phyloP scores from a whole-genome alignment of 2,797 vertebrate genomes.

The Trematomus bernacchii region DNA sequence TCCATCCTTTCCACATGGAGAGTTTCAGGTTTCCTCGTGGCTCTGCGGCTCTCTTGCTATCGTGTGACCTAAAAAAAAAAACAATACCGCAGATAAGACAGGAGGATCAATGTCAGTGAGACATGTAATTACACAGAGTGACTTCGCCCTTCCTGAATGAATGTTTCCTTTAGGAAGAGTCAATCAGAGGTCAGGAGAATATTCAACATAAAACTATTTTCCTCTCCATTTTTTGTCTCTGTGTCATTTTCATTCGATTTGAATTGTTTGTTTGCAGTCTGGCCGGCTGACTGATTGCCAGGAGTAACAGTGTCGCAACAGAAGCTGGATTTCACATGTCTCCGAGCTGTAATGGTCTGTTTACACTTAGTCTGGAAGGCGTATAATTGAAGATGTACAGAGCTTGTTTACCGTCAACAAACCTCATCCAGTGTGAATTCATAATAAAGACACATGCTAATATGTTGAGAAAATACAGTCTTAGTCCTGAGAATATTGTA shows the following conservation, averaged over 20 bases:
- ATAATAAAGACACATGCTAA: slow-evolving; percentile 6
- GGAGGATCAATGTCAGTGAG: slow-evolving; percentile 46
- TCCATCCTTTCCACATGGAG: slow-evolving; percentile 71
- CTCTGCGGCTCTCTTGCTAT: slow-evolving; percentile 87
- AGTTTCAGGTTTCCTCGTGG: slow-evolving; percentile 67
- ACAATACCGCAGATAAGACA: slow-evolving; percentile 47
- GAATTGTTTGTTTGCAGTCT: slow-evolving; percentile 42
- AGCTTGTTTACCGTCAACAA: slow-evolving; percentile 48
- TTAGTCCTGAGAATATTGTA: not conserved
- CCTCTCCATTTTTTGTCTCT: slow-evolving; percentile 13
- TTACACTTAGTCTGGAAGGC: slow-evolving; percentile 48
- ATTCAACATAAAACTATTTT: slow-evolving; percentile 40
- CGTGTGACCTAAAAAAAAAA: slow-evolving; percentile 90
- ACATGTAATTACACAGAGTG: slow-evolving; percentile 52
- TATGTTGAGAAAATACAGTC: not conserved
- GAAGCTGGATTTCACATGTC: slow-evolving; percentile 50
- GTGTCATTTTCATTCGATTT: slow-evolving; percentile 30
- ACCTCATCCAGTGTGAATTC: slow-evolving; percentile 21
- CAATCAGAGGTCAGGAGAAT: slow-evolving; percentile 42
- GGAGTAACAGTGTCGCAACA: slow-evolving; percentile 27
- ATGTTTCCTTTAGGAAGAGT: slow-evolving; percentile 40
- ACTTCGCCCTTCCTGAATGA: slow-evolving; percentile 23
- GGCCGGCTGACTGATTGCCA: slow-evolving; percentile 37
- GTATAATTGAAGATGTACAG: slow-evolving; percentile 44
- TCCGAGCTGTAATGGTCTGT: slow-evolving; percentile 54